A percentile compares a stretch with the other conserved stretches of the same genome.
Evolutionary conservation across 2,888 invertebrate species (phyloP).

Genomic region (Bhutanitis thaidina): DNA sequence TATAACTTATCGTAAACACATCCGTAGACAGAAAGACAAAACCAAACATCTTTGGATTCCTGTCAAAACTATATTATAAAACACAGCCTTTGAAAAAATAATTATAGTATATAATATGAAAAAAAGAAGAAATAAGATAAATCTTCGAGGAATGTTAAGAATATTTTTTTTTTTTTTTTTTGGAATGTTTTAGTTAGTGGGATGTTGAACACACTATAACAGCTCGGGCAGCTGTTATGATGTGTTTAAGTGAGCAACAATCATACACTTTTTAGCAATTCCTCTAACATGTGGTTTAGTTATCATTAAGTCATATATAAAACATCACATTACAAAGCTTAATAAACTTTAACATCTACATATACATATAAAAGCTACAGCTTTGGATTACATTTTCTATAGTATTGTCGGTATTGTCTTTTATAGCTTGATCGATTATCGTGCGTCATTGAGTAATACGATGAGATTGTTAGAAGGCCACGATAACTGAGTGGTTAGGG

Average conservation of each 20-base stretch:
- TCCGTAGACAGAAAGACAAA: slow-evolving; percentile 20
- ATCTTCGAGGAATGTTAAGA: too few species aligned
- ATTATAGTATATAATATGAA: slow-evolving; percentile 14
- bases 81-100: slow-evolving; percentile 31
- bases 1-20: slow-evolving; percentile 17
- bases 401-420: slow-evolving; percentile 43
- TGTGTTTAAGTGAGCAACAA: too few species aligned
- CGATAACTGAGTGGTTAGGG: too few species aligned
- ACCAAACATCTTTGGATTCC: slow-evolving; percentile 22
- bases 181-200: too few species aligned
- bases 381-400: slow-evolving; percentile 21
- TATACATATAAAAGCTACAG: slow-evolving; percentile 34
- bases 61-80: slow-evolving; percentile 22
- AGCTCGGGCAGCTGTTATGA: too few species aligned
- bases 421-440: slow-evolving; percentile 19
- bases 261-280: too few species aligned
- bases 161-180: too few species aligned
- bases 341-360: background rate
- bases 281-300: background rate
- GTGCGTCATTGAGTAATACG: background rate
- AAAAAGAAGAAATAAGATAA: too few species aligned
- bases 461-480: too few species aligned
- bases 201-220: too few species aligned
- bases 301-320: slow-evolving; percentile 9
- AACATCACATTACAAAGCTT: slow-evolving; percentile 11